Evolutionary conservation across 2,113 vertebrate species (phyloP).

Genomic region (Bubo bubo): DNA sequence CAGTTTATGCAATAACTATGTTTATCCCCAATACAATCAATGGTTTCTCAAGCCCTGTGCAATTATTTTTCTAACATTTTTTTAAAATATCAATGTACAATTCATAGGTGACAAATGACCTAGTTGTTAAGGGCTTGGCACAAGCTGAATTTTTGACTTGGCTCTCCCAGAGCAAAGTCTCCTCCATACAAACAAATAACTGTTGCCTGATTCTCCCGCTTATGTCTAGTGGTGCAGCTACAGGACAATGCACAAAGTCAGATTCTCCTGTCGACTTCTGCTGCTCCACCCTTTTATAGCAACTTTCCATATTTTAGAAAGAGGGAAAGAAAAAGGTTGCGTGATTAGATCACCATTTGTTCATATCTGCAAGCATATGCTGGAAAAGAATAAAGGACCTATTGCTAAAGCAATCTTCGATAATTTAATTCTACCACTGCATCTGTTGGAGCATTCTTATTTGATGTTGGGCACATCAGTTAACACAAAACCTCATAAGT

Average conservation of each 20-base stretch:
- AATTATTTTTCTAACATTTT: not conserved
- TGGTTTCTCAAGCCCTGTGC: not conserved
- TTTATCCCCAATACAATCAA: not conserved
- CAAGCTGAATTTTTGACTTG: rapidly evolving
- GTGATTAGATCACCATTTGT: not conserved
- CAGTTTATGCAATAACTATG: not conserved
- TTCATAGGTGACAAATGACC: not conserved
- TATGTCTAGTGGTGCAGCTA: not conserved
- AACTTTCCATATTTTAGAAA: not conserved
- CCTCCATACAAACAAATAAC: not conserved
- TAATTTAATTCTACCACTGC: not conserved
- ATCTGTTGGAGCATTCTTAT: not conserved
- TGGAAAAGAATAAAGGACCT: not conserved
- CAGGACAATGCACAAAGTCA: not conserved
- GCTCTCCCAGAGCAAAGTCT: not conserved
- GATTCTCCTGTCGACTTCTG: not conserved
- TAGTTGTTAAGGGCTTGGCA: not conserved
- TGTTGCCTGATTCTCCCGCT: not conserved
- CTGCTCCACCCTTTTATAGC: not conserved
- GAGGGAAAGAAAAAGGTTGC: not conserved
- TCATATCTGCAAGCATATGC: not conserved
- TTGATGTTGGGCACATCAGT: not conserved
- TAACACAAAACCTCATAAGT: not conserved
- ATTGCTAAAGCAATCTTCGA: not conserved
- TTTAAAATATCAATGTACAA: not conserved